Base-by-base conservation (phyloP, 2,888 invertebrate species). In the Argyresthia albistria region DNA sequence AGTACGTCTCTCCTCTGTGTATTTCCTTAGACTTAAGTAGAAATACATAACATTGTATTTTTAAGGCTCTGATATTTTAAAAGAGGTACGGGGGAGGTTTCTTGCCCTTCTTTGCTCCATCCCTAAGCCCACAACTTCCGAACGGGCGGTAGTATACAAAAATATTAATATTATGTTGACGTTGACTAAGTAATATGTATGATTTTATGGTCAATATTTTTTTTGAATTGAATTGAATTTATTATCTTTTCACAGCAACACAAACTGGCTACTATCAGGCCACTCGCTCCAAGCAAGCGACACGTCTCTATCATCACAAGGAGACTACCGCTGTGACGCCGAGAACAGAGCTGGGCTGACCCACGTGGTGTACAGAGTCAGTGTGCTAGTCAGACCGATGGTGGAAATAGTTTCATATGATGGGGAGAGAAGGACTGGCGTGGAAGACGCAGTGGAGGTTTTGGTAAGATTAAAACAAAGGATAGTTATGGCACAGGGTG, bases 291-390 rank as follows among this genome's bases (percentile, higher is more conserved):
- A 62, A 1, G 63, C 67, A 1, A 53, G 59, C 0, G 73, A 76
- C 36, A 61, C 78, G 16, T 60, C 77, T 0, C 25, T 55, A 0
- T 43, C 56, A 1, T 71, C 89, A 12, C 80, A 75, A 46, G 91
- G 91, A 0, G 61, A 83, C 16, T 91, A 89, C 64, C 87, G 83
- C 0, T 93, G 93, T 59, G 75, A 82, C 11, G 92, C 92, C 0
- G 68, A 64, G n/a, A 93, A 91, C 65, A 73, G 73, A 48, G 92
- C 90, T 0, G 93, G 93, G 0, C 70, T 73, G 0, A 73, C 87
- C 0, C 79, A 83, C 54, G 77, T 89, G 12, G 70, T 74, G 53
- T 91, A 90, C 60, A 70, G 80, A 50, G 80, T 91, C 39, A 70
- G 71, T 15, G 84, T 91, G 0, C 73, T 88, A n/a, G 74, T 64